Conservation (phyloP, 2,113 vertebrate genomes). For the Ailuropoda melanoleuca region DNA sequence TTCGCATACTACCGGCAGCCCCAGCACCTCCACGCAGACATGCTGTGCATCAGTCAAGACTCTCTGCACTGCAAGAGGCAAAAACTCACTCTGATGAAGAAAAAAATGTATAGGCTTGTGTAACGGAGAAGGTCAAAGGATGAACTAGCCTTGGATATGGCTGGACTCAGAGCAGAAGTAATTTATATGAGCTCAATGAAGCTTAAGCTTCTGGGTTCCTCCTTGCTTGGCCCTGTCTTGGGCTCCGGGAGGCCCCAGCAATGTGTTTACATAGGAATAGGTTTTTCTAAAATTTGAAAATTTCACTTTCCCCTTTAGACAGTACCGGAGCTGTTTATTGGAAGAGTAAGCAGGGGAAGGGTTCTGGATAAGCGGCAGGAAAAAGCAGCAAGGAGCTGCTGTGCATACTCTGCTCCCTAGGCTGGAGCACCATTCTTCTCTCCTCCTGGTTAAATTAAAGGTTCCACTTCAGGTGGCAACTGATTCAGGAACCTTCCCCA, state of each 20-base stretch:
- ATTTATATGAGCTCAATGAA: neutral
- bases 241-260: neutral
- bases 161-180: neutral
- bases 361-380: neutral
- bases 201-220: neutral
- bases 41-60: neutral
- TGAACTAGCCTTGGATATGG: neutral
- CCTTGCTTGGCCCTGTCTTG: neutral
- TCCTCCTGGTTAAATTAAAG: neutral
- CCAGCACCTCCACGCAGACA: neutral
- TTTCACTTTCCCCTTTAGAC: neutral
- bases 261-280: neutral
- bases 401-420: neutral
- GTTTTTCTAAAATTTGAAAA: conserved; percentile 10
- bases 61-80: neutral
- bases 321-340: neutral
- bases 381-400: neutral
- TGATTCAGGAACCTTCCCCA: neutral
- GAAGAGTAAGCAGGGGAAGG: neutral
- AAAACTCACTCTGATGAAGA: neutral
- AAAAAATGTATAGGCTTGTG: neutral
- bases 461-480: neutral
- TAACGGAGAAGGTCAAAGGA: neutral
- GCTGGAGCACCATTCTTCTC: neutral
- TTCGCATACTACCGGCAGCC: neutral